A percentile compares a stretch with the other conserved stretches of the same genome.
Conservation (phyloP, 2,888 invertebrate species). For the Polylopha cassiicola region DNA sequence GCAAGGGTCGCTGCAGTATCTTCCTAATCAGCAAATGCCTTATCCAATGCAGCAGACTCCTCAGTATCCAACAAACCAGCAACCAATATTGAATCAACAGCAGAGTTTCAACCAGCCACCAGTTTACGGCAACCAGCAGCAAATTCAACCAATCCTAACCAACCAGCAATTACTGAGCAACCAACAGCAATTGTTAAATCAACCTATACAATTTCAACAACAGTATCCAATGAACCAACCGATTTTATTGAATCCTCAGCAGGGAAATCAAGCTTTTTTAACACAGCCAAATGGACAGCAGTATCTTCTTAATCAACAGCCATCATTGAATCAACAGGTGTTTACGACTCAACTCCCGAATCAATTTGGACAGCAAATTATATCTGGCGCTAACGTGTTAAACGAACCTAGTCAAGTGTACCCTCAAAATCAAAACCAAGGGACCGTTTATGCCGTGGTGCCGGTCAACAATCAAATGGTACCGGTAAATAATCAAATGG, state of each 20-base stretch:
- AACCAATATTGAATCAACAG: conserved; percentile 18
- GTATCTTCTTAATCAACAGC: conserved; percentile 18
- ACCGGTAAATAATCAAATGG: no score
- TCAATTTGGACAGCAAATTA: conserved; percentile 20
- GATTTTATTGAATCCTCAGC: conserved; percentile 6
- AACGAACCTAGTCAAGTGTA: conserved; percentile 9
- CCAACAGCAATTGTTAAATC: conserved; percentile 18
- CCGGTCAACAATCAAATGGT: no score
- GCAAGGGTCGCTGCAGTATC: background rate
- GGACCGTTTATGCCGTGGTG: conserved; percentile 32
- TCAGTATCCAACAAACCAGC: conserved; percentile 13
- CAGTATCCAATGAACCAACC: conserved; percentile 14
- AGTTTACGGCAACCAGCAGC: conserved; percentile 17
- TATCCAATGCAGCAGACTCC: background rate
- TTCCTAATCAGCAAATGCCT: background rate
- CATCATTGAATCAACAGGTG: conserved; percentile 22
- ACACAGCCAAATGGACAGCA: conserved; percentile 6
- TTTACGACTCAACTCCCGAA: conserved; percentile 19
- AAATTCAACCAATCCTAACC: conserved; percentile 6
- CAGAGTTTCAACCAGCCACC: conserved; percentile 17
- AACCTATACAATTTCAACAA: conserved; percentile 13
- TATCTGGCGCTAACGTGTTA: background rate
- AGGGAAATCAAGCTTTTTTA: conserved; percentile 13
- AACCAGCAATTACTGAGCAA: conserved; percentile 16
- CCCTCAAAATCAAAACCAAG: conserved; percentile 24